A percentile compares a stretch with the other conserved stretches of the same genome.
These are phyloP conservation scores for Heliconius melpomene DNA, from an alignment of 1,140 invertebrate species.

Conservation along the genomic window DNA sequence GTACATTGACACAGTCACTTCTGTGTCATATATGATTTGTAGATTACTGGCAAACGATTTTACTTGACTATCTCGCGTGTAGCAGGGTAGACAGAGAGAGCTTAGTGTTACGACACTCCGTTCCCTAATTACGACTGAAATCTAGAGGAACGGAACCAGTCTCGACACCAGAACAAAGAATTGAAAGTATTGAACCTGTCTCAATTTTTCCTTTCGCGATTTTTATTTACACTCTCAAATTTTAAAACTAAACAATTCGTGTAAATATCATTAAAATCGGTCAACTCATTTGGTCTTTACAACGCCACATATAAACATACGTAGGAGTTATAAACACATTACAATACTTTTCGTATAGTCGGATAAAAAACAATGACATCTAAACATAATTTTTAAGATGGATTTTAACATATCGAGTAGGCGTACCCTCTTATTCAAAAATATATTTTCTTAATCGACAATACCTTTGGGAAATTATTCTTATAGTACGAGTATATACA, in stretches of 20 bases:
- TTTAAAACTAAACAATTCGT: too few relatives aligned
- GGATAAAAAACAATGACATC: neutral
- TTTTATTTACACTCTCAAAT: too few relatives aligned
- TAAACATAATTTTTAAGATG: neutral
- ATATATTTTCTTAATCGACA: slow-evolving; percentile 3
- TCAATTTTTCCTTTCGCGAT: too few relatives aligned
- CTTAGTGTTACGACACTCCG: neutral
- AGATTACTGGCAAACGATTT: neutral
- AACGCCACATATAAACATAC: too few relatives aligned
- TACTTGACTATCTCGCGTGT: neutral
- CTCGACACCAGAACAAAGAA: too few relatives aligned
- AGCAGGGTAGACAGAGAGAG: neutral
- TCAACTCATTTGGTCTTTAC: too few relatives aligned
- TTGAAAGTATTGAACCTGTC: too few relatives aligned
- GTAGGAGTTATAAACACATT: neutral
- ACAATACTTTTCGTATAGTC: too few relatives aligned
- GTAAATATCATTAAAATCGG: too few relatives aligned
- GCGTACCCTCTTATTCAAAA: neutral
- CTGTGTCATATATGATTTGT: neutral
- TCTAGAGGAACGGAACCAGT: too few relatives aligned
- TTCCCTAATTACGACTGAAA: neutral
- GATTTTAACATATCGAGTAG: neutral
- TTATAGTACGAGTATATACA: neutral
- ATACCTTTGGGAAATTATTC: neutral
- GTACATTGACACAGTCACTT: slow-evolving; percentile 32